Evolutionary conservation across 2,797 vertebrate species (phyloP).

Genomic region (Sandelia bainsii): DNA sequence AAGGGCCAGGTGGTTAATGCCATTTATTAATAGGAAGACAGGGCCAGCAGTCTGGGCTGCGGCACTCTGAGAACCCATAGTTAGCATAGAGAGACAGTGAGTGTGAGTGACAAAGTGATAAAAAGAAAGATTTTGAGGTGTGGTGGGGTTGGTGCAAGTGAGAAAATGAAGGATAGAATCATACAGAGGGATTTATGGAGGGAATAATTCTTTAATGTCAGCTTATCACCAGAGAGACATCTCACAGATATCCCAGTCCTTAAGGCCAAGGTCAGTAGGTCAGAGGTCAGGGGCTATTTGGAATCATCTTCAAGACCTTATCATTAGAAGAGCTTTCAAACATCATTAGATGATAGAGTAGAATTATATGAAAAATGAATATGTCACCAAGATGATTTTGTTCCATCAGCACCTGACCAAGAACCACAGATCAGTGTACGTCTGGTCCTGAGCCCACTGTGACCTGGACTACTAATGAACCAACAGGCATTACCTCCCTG

Average conservation of each 20-base stretch:
- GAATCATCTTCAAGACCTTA: slow-evolving; percentile 16
- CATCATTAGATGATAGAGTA: neutral
- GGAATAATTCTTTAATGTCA: neutral
- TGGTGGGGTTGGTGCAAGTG: slow-evolving; percentile 23
- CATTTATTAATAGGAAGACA: slow-evolving; percentile 91
- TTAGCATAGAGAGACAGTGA: slow-evolving; percentile 78
- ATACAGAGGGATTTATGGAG: slow-evolving; percentile 7
- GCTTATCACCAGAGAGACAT: slow-evolving; percentile 45
- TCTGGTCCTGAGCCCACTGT: slow-evolving; percentile 48
- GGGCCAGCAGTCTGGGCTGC: slow-evolving; percentile 82
- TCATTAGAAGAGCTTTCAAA: slow-evolving; percentile 30
- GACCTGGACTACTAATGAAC: slow-evolving; percentile 77
- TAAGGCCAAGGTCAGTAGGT: slow-evolving; percentile 35
- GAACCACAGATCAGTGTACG: slow-evolving; percentile 19
- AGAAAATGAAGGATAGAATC: slow-evolving; percentile 55
- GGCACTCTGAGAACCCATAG: slow-evolving; percentile 86
- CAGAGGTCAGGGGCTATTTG: slow-evolving; percentile 35
- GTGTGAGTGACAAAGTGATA: slow-evolving; percentile 65
- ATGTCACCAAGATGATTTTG: slow-evolving; percentile 6
- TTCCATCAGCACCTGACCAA: slow-evolving; percentile 25
- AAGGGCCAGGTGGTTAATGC: slow-evolving; percentile 88
- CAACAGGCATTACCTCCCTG: slow-evolving; percentile 72
- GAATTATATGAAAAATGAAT: slow-evolving; percentile 2
- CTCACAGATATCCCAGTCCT: slow-evolving; percentile 14
- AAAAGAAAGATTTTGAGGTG: slow-evolving; percentile 50